phyloP scores from a whole-genome alignment of 2,888 invertebrate species.

The Uropetala carovei region DNA sequence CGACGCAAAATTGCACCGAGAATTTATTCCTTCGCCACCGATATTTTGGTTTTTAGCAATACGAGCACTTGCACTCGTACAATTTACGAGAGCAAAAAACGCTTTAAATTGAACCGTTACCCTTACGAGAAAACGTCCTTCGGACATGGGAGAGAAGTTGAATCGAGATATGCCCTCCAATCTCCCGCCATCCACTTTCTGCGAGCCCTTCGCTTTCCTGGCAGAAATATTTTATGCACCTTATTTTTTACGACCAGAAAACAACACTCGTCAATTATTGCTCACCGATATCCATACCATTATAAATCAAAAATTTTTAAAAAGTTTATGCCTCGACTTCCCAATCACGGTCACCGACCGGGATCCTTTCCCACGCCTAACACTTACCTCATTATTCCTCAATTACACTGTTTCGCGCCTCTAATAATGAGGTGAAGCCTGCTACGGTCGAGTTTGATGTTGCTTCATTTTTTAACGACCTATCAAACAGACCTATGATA shows the following conservation, averaged over 20 bases:
- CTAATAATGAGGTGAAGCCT: background rate
- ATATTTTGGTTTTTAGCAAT: too few species aligned
- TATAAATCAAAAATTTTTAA: background rate
- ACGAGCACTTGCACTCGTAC: background rate
- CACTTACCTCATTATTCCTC: background rate
- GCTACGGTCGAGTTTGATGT: background rate
- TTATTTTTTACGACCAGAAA: conserved; percentile 7
- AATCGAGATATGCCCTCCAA: background rate
- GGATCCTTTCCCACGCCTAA: background rate
- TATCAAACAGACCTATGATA: background rate
- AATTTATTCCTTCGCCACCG: too few species aligned
- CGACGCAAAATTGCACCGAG: too few species aligned
- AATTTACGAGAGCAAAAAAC: background rate
- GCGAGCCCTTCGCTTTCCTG: background rate
- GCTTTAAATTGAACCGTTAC: background rate
- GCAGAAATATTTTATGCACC: conserved; percentile 7
- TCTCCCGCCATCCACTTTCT: background rate
- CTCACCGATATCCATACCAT: background rate
- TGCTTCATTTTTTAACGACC: background rate
- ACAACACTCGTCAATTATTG: background rate
- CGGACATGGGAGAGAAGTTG: background rate
- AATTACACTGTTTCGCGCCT: background rate
- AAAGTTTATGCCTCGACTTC: background rate
- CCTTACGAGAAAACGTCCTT: background rate
- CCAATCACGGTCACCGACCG: background rate